These are phyloP conservation scores for Trachelus troglodyta DNA, from an alignment of 2,888 invertebrate species.

Conservation along the genomic window DNA sequence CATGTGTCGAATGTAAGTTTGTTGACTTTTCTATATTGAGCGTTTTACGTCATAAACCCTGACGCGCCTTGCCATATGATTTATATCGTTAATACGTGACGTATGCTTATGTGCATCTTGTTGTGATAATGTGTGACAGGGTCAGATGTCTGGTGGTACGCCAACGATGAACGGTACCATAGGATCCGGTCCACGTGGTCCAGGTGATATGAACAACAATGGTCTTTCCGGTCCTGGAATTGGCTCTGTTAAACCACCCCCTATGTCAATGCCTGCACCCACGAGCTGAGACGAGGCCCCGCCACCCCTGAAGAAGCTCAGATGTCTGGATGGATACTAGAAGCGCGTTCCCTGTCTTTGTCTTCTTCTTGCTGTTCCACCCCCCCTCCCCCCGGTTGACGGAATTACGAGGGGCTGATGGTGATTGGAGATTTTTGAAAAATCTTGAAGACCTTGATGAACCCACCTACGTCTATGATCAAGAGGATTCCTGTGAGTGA, in stretches of 20 bases:
- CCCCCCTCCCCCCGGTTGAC: too few species aligned
- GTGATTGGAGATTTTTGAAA: neutral
- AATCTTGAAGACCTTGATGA: neutral
- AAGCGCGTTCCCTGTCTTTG: constrained; percentile 9
- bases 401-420: too few species aligned
- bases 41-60: neutral
- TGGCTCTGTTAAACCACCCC: constrained; percentile 61
- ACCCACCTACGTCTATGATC: too few species aligned
- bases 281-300: constrained; percentile 65
- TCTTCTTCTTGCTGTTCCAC: too few species aligned
- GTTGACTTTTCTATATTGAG: neutral
- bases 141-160: constrained; percentile 59
- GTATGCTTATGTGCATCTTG: too few species aligned
- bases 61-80: too few species aligned
- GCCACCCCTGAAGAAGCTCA: constrained; percentile 60
- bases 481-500: too few species aligned
- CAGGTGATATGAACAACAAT: constrained; percentile 65
- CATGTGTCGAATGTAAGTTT: constrained; percentile 61
- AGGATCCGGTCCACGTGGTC: constrained; percentile 52
- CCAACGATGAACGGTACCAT: constrained; percentile 58
- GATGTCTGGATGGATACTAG: constrained; percentile 64
- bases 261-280: constrained; percentile 63
- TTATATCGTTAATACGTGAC: too few species aligned
- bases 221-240: constrained; percentile 60
- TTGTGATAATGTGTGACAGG: constrained; percentile 40